Evolutionary conservation across 2,888 invertebrate genomes (phyloP), one percentile per base, ranked within the genome.

Genomic region (Alloplasta piceator): DNA sequence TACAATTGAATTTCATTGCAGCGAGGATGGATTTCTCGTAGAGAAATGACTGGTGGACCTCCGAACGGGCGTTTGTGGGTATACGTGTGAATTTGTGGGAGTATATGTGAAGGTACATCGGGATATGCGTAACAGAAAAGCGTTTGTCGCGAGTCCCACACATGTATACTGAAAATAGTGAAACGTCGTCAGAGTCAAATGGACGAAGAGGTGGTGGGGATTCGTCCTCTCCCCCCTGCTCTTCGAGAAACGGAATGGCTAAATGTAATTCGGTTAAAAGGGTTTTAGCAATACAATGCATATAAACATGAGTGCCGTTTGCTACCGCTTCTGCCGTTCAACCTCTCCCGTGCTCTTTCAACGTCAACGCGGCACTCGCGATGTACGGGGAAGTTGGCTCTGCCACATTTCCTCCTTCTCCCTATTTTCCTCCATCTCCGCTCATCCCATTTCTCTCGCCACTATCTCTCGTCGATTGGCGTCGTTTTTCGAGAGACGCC

Each of bases 251-350:
- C 86, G 90, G 91, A 91, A 91, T 91, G 89, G 89, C 91, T 91
- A 91, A 91, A 91, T 91, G 91, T 91, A 91, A 91, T 91, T 91
- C 90, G 89, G 91, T 91, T 91, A 91, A 91, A 91, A 91, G 91
- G 91, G 91, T 91, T 91, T 91, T 91, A 91, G 91, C 90, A 91
- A 91, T 91, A 91, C 91, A 91, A 91, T 91, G 91, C 91, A 91
- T 91, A 91, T 91, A 91, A 90, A 91, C 91, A 91, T 91, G 91
- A 91, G 91, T 88, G 85, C 58, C 9, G 60, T 7, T 12, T 36
- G 46, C 38, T 58, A 9, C 9, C 14, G 70, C 60, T 71, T 68
- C 56, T 58, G 60, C 58, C 52, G 61, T 84, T 86, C 86, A 85
- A 85, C 85, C 86, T 60, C 70, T 14, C 56, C 43, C 36, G 9